Base-by-base conservation (phyloP, 2,888 invertebrate genomes). In the Macrophya alboannulata region DNA sequence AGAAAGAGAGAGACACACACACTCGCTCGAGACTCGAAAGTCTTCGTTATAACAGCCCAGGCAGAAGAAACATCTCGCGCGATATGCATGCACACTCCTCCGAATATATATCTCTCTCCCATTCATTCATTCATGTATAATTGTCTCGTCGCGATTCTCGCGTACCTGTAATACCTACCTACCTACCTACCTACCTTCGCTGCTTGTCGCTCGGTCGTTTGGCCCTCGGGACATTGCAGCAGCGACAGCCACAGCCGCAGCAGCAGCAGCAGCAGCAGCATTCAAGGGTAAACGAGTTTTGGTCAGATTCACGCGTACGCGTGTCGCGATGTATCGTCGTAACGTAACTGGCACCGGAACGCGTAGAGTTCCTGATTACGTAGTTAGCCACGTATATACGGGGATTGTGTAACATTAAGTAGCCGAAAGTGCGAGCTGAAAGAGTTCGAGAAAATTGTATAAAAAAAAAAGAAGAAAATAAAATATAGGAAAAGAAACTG, bases 241-340 rank as follows among this genome's bases (percentile, higher is more conserved):
- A 31, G 31, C 31, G 3, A 3, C 31, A 31, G 3, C 31, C 1
- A 3, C 31, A 31, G n/a, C 71, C n/a, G n/a, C n/a, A n/a, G 31
- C 37, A 12, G 31, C 31, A 31, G 31, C 31, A 31, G 31, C 31
- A 31, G 3, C 31, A 31, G 31, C 31, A 31, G n/a, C 71, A 74
- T 74, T 74, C 43, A 45, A 74, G 72, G 72, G 43, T 74, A 74
- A 74, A 74, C 72, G 72, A 74, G 72, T 74, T 74, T 74, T 21
- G 72, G 72, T 45, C 45, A 45, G 55, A 55, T 55, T 55, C n/a
- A 55, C 55, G 55, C n/a, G n/a, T 55, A 55, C 55, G 8, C 55
- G 17, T 51, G 51, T 51, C 17, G 5, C 15, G 25, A 37, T 17
- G 37, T 68, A 17, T 37, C 68, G 17, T 68, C 17, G 12, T 37